Percentiles rank a stretch among this genome's conserved stretches.
These are phyloP conservation scores for Cryptoblepharus egeriae DNA, from an alignment of 2,797 vertebrate genomes.

Conservation along the genomic window DNA sequence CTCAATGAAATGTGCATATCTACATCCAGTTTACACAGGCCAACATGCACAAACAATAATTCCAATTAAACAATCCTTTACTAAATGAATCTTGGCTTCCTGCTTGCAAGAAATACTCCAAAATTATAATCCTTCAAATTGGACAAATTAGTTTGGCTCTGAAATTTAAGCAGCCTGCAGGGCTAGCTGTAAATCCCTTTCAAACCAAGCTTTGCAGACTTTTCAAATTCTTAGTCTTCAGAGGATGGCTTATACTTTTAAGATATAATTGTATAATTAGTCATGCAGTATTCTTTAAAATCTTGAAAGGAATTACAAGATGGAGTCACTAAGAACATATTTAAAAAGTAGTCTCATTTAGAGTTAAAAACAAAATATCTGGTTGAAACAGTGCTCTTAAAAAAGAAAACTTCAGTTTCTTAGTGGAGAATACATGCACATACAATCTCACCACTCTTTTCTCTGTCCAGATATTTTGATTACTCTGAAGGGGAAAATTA, in stretches of 20 bases:
- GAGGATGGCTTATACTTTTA: conserved; percentile 1
- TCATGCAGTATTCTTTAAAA: conserved; percentile 6
- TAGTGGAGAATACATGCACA: not conserved
- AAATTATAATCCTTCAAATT: conserved; percentile 19
- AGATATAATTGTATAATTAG: conserved; percentile 18
- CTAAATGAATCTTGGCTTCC: conserved; percentile 12
- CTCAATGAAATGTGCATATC: not conserved
- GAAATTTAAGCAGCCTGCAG: conserved; percentile 9
- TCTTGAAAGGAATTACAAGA: not conserved
- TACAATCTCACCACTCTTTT: not conserved
- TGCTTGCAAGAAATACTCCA: not conserved
- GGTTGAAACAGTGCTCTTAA: not conserved
- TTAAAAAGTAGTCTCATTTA: not conserved
- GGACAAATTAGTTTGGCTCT: conserved; percentile 6
- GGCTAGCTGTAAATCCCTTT: conserved; percentile 9
- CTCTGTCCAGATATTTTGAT: not conserved
- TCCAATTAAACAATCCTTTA: conserved; percentile 1
- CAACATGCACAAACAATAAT: not conserved
- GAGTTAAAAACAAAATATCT: not conserved
- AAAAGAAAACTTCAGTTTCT: conserved; percentile 3
- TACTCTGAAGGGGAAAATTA: conserved; percentile 14
- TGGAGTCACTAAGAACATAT: not conserved
- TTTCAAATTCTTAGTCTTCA: conserved; percentile 15
- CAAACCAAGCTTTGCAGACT: not conserved
- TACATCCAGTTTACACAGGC: not conserved